A percentile compares a stretch with the other conserved stretches of the same genome.
Conservation (phyloP, 1,140 invertebrate genomes). For the Phortica variegata region DNA sequence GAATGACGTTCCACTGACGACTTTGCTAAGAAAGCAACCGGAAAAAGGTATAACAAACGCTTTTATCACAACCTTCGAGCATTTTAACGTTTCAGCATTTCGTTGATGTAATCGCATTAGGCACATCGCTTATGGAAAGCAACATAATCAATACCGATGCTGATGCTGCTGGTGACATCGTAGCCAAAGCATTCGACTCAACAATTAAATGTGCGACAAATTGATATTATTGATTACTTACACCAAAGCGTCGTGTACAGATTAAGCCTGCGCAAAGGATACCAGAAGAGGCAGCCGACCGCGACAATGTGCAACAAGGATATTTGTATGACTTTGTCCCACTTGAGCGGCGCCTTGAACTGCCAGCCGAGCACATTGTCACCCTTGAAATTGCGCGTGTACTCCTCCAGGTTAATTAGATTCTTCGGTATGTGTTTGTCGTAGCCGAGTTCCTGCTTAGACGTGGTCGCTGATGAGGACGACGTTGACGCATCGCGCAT, state of each 20-base stretch:
- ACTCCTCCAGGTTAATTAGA: conserved; percentile 41
- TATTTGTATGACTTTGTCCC: conserved; percentile 57
- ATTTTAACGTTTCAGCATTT: no score
- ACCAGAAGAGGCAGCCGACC: conserved; percentile 25
- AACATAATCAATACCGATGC: no score
- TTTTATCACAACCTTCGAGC: no score
- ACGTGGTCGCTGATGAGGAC: neutral
- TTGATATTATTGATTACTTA: conserved; percentile 33
- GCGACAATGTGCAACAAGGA: conserved; percentile 40
- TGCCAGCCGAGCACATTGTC: conserved; percentile 39
- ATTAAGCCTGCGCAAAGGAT: conserved; percentile 30
- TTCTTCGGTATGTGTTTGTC: conserved; percentile 33
- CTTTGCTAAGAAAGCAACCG: no score
- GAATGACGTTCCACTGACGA: no score
- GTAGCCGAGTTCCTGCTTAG: conserved; percentile 9
- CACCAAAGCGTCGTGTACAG: conserved; percentile 32
- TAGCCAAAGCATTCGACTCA: no score
- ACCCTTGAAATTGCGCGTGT: conserved; percentile 39
- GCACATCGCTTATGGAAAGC: no score
- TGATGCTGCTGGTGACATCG: no score
- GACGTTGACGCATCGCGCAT: conserved; percentile 3
- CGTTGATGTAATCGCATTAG: no score
- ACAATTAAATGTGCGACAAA: neutral
- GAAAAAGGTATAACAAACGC: no score
- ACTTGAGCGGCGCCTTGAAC: conserved; percentile 53